A percentile compares a stretch with the other conserved stretches of the same genome.
phyloP scores from a whole-genome alignment of 1,140 invertebrate genomes.

The Ctenoplectra terminalis region DNA sequence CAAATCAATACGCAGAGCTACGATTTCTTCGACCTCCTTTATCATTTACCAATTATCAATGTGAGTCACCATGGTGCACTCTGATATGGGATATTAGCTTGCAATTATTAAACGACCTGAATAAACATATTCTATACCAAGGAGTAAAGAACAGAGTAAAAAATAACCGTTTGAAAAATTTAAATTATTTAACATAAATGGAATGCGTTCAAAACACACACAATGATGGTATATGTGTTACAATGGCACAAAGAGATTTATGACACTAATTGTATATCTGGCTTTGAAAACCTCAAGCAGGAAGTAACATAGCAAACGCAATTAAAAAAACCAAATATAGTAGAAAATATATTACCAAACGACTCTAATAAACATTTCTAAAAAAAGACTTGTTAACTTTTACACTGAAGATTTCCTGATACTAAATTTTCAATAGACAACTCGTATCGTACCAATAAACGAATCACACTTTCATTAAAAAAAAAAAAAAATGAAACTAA shows the following conservation, averaged over 20 bases:
- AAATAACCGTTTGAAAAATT: too few relatives aligned
- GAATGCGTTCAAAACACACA: too few relatives aligned
- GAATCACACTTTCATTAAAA: background rate
- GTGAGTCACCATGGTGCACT: background rate
- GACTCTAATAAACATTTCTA: background rate
- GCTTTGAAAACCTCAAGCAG: background rate
- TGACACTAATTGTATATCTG: background rate
- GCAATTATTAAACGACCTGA: background rate
- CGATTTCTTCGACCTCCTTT: constrained; percentile 13
- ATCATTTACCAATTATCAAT: constrained; percentile 14
- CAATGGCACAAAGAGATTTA: background rate
- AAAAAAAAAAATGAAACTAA: background rate
- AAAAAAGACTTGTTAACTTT: background rate
- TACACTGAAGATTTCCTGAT: background rate
- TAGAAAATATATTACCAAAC: background rate
- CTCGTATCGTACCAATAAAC: background rate
- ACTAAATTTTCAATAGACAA: background rate
- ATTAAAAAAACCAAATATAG: background rate
- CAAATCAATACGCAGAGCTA: background rate
- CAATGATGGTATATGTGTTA: background rate
- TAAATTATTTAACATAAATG: too few relatives aligned
- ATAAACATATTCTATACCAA: background rate
- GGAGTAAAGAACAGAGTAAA: too few relatives aligned
- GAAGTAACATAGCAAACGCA: background rate
- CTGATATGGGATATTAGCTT: background rate